Conservation (phyloP, 2,888 invertebrate species). For the Ommatoiulus sabulosus region DNA sequence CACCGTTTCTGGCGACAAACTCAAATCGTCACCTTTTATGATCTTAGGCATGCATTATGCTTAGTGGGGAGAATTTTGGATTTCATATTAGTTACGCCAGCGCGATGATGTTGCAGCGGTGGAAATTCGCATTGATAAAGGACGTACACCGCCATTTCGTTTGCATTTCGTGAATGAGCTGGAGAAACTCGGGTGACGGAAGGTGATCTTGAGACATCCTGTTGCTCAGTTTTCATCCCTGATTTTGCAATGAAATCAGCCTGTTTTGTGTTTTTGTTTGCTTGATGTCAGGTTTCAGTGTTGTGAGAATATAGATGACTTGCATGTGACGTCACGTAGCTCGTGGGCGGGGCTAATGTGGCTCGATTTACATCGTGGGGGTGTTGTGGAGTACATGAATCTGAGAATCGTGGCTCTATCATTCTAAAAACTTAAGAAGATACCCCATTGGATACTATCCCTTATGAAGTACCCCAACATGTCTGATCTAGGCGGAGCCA, state of each 20-base stretch:
- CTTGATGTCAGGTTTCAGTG: background rate
- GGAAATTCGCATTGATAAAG: slow-evolving; percentile 8
- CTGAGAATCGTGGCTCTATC: background rate
- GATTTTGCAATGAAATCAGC: too few relatives aligned
- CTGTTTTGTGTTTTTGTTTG: too few relatives aligned
- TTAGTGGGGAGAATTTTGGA: slow-evolving; percentile 40
- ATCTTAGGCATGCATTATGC: slow-evolving; percentile 40
- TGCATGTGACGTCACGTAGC: too few relatives aligned
- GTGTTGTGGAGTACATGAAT: too few relatives aligned
- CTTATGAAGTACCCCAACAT: too few relatives aligned
- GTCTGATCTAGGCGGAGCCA: too few relatives aligned
- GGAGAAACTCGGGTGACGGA: background rate
- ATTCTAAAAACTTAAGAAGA: too few relatives aligned
- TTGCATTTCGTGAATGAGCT: background rate
- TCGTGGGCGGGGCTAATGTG: too few relatives aligned
- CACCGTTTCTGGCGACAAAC: slow-evolving; percentile 43
- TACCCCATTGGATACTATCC: too few relatives aligned
- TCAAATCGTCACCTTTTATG: slow-evolving; percentile 40
- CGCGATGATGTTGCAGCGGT: background rate
- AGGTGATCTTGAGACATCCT: background rate
- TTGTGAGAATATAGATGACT: background rate
- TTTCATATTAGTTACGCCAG: slow-evolving; percentile 30
- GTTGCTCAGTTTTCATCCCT: background rate
- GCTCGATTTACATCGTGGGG: too few relatives aligned
- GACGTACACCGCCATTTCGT: background rate